Evolutionary conservation across 2,888 invertebrate species (phyloP), one percentile per base, ranked within the genome.

Genomic region (Dilophus febrilis): DNA sequence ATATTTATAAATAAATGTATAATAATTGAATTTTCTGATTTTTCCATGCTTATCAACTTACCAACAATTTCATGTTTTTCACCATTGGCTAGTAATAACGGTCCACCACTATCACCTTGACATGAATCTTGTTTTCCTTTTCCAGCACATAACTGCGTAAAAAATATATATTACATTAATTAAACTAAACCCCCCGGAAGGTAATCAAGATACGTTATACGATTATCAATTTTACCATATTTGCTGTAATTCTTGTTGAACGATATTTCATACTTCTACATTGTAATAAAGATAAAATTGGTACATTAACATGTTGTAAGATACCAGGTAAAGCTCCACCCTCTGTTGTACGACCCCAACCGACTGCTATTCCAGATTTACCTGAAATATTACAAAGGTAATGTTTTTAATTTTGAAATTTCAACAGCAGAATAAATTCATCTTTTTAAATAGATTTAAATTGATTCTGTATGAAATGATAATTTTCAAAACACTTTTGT

Each of bases 71-170:
- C 83, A 51, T 72, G 77, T 57, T 76, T 81, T 42, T 81, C 79
- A 27, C 77, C 80, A 47, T 73, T 74, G 45, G 79, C 77, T 4
- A 86, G 62, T 1, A 86, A 64, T 33, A 87, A 63, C 1, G 87
- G 87, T 0, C 87, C 87, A 13, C 87, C 87, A 49, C 85, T 85
- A 58, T 87, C 87, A 0, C 87, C 87, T 30, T 87, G 87, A 51
- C 87, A 88, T 1, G 86, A 86, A 60, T 88, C 87, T 53, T 80
- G 77, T 6, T 72, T 71, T 3, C 82, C 80, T 45, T 74, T 71
- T 12, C 87, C 87, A 8, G 87, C 87, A 55, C 87, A 88, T 42
- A 87, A 56, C 67, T 68, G 16, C 28, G 51, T 11, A 58, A n/a
- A n/a, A n/a, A n/a, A n/a, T n/a, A 55, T 12, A 38, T 31, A 30